phyloP scores from a whole-genome alignment of 2,888 invertebrate genomes.

The Xestobium rufovillosum region DNA sequence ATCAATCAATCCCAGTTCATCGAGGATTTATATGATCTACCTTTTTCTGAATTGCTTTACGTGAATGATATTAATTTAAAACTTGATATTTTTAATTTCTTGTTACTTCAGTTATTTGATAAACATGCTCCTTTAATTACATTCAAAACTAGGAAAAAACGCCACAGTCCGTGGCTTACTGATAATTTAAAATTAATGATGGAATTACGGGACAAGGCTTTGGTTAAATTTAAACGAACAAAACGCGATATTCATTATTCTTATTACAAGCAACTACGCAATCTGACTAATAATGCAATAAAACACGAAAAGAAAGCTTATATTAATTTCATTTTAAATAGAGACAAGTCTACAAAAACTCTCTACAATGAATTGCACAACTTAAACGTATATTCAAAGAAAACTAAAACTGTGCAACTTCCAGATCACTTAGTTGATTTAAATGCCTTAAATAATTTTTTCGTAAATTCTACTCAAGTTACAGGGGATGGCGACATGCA shows the following conservation, averaged over 20 bases:
- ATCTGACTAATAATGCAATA: slow-evolving; percentile 11
- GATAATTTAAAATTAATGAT: slow-evolving; percentile 12
- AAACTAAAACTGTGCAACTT: background rate
- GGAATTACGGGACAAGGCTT: slow-evolving; percentile 9
- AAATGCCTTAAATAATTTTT: slow-evolving; percentile 1
- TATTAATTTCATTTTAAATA: slow-evolving; percentile 5
- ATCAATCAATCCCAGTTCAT: background rate
- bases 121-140: slow-evolving; percentile 7
- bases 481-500: too few relatives aligned
- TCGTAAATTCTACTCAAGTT: too few relatives aligned
- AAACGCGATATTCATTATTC: slow-evolving; percentile 8
- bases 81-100: slow-evolving; percentile 7
- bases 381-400: background rate
- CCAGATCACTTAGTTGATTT: background rate
- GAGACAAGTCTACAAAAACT: slow-evolving; percentile 7
- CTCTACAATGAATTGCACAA: background rate
- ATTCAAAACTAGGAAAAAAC: too few relatives aligned
- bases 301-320: slow-evolving; percentile 13
- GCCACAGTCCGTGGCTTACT: slow-evolving; percentile 12
- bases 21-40: background rate
- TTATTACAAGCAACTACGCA: slow-evolving; percentile 14
- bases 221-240: slow-evolving; percentile 12
- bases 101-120: slow-evolving; percentile 9
- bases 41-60: background rate
- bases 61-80: slow-evolving; percentile 6